A percentile compares a stretch with the other conserved stretches of the same genome.
phyloP scores from a whole-genome alignment of 2,888 invertebrate species.

The Bunonema sp. region DNA sequence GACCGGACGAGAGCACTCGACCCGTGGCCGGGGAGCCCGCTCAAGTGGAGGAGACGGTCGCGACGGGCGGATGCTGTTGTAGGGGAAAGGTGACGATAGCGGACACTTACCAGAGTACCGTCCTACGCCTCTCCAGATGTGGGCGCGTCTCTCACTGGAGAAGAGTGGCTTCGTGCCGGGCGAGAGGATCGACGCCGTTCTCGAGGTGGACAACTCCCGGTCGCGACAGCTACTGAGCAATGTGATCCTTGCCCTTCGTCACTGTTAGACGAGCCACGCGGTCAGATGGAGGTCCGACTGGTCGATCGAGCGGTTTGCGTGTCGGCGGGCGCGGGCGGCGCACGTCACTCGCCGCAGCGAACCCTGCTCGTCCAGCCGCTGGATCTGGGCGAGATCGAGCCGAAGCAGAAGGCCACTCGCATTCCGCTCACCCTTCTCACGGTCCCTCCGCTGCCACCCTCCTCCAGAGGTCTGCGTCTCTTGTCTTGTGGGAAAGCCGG shows the following conservation, averaged over 20 bases:
- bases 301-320: conserved; percentile 18
- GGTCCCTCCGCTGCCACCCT: no score
- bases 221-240: not conserved
- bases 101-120: no score
- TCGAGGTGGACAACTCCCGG: conserved; percentile 15
- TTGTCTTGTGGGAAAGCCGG: no score
- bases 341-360: no score
- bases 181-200: conserved; percentile 23
- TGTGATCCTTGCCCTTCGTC: not conserved
- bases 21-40: conserved; percentile 23
- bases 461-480: no score
- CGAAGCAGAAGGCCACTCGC: no score
- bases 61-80: conserved; percentile 33
- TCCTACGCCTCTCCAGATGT: no score
- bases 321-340: no score
- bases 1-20: conserved; percentile 13
- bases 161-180: conserved; percentile 33
- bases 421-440: no score
- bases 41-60: conserved; percentile 15
- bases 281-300: conserved; percentile 20
- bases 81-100: conserved; percentile 23
- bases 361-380: no score
- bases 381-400: no score
- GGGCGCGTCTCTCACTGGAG: conserved; percentile 24
- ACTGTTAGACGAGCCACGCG: no score